Conservation (phyloP, 2,113 vertebrate species). For the Eolophus roseicapilla region DNA sequence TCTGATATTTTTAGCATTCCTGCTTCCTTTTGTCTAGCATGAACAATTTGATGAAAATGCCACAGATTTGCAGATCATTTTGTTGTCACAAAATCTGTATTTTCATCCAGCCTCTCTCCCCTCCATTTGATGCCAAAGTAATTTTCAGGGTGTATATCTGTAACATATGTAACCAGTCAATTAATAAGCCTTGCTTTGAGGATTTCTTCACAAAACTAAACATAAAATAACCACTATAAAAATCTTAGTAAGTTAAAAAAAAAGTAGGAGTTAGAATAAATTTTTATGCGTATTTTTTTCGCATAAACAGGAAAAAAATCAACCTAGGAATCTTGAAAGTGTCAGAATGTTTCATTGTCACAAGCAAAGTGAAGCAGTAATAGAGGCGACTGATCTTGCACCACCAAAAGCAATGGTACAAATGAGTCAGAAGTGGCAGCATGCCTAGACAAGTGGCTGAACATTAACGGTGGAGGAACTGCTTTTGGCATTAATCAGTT, state of each 20-base stretch:
- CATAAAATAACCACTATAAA: neutral
- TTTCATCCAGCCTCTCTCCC: neutral
- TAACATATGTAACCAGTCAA: neutral
- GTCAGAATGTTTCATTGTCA: neutral
- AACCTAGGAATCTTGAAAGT: neutral
- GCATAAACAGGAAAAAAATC: neutral
- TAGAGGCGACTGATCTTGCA: neutral
- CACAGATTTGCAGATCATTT: neutral
- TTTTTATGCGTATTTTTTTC: neutral
- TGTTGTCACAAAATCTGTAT: neutral
- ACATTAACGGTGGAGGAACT: fast-evolving
- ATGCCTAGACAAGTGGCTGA: neutral
- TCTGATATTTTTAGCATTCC: neutral
- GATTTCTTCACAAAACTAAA: neutral
- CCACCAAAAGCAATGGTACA: neutral
- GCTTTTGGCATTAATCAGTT: neutral
- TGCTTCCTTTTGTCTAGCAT: neutral
- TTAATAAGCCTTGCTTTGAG: neutral
- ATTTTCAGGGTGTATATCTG: neutral
- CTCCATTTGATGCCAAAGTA: neutral
- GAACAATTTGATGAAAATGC: neutral
- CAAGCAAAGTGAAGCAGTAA: fast-evolving
- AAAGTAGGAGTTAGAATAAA: neutral
- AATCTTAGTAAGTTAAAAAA: neutral
- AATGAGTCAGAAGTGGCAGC: neutral